Percentiles rank a stretch among this genome's conserved stretches.
phyloP scores from a whole-genome alignment of 2,797 vertebrate species.

The Danio jaintianensis region DNA sequence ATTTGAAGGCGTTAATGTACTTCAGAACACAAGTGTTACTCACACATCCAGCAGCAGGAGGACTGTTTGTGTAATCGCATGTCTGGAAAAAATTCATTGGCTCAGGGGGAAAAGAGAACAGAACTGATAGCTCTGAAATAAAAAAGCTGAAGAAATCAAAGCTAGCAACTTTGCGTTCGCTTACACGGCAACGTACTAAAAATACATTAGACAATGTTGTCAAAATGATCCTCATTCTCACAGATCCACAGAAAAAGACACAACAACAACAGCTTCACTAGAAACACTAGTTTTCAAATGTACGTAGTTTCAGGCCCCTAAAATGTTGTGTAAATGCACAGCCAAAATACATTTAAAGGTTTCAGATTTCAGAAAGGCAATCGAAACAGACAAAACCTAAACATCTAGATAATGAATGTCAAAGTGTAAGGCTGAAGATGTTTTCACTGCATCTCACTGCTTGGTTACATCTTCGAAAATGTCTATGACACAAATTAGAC shows the following conservation, averaged over 20 bases:
- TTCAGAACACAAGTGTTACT: not conserved
- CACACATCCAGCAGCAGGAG: not conserved
- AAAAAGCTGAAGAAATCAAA: not conserved
- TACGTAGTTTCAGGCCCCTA: no score
- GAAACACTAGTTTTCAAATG: no score
- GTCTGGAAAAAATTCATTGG: slow-evolving; percentile 17
- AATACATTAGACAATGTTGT: no score
- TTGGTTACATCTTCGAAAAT: not conserved
- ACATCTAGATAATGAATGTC: not conserved
- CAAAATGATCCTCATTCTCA: no score
- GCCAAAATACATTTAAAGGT: no score
- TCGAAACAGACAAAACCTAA: slow-evolving; percentile 1
- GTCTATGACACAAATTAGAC: not conserved
- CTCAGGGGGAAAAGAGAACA: not conserved
- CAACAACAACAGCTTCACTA: no score
- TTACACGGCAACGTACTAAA: no score
- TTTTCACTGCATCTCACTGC: not conserved
- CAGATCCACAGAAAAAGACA: no score
- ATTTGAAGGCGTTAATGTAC: slow-evolving; percentile 8
- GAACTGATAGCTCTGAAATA: not conserved
- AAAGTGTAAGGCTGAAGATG: not conserved
- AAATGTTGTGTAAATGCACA: no score
- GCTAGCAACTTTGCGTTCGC: not conserved
- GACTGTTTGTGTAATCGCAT: slow-evolving; percentile 2
- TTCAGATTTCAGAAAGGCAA: no score